These are phyloP conservation scores for Diarsia rubi DNA, from an alignment of 2,888 invertebrate genomes.

Conservation along the genomic window DNA sequence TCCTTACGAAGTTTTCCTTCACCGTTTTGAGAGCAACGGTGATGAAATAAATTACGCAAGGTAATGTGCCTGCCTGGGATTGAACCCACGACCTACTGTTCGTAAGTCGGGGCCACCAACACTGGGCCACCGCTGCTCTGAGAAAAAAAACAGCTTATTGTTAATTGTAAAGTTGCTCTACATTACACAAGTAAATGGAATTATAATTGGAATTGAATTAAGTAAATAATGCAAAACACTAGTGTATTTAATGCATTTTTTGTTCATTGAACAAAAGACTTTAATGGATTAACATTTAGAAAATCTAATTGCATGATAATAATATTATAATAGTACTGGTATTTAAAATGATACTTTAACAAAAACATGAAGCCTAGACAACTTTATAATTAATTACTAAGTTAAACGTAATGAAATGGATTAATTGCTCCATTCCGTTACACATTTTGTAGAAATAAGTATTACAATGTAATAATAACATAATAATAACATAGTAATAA, in stretches of 20 bases:
- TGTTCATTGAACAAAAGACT: not conserved
- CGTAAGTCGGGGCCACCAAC: too few species aligned
- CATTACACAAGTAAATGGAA: not conserved
- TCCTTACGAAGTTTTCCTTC: too few species aligned
- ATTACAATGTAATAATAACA: too few species aligned
- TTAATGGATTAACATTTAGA: not conserved
- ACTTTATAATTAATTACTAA: constrained; percentile 8
- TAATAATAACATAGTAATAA: too few species aligned
- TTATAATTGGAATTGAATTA: not conserved
- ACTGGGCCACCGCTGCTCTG: too few species aligned
- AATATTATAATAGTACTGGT: not conserved
- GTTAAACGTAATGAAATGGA: constrained; percentile 5
- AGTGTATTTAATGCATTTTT: not conserved
- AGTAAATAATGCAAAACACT: not conserved
- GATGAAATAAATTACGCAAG: too few species aligned
- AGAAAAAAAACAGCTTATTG: too few species aligned
- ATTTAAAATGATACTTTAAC: not conserved
- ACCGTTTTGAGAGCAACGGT: too few species aligned
- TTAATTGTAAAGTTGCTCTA: not conserved
- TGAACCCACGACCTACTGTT: too few species aligned
- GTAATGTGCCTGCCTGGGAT: too few species aligned
- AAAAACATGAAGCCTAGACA: constrained; percentile 4
- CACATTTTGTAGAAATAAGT: not conserved
- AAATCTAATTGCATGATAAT: not conserved
- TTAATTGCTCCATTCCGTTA: not conserved